Conservation (phyloP, 2,113 vertebrate genomes). For the Melanotaenia duboulayi region DNA sequence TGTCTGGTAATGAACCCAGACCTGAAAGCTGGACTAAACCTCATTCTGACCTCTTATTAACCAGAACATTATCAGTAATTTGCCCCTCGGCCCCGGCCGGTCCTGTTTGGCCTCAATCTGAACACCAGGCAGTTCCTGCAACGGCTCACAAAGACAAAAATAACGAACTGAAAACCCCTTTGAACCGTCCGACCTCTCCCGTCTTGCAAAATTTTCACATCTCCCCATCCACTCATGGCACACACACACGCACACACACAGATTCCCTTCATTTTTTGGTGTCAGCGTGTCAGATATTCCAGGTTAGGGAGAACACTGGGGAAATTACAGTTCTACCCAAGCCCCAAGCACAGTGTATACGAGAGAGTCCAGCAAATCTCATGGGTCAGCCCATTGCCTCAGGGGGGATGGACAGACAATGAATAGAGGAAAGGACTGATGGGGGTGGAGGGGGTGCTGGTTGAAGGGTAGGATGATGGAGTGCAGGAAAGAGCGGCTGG, state of each 20-base stretch:
- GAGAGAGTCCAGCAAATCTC: constrained; percentile 47
- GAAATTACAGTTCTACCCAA: constrained; percentile 73
- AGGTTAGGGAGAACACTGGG: constrained; percentile 76
- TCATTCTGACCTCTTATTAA: constrained; percentile 14
- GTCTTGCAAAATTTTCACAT: constrained; percentile 56
- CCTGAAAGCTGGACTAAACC: not conserved
- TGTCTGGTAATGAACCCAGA: not conserved
- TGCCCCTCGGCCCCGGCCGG: constrained; percentile 6
- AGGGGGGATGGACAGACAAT: constrained; percentile 71
- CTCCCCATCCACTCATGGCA: constrained; percentile 30
- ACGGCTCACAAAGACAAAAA: constrained; percentile 47
- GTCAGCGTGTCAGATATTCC: constrained; percentile 76
- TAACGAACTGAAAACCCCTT: constrained; percentile 22
- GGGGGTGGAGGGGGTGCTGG: not conserved
- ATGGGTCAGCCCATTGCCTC: constrained; percentile 50
- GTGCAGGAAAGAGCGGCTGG: constrained; percentile 52
- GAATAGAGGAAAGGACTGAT: constrained; percentile 47
- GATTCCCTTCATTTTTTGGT: constrained; percentile 33
- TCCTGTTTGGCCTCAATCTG: constrained; percentile 1
- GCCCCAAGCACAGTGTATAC: constrained; percentile 54
- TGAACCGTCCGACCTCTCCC: constrained; percentile 11
- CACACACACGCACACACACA: constrained; percentile 26
- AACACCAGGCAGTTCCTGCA: constrained; percentile 19
- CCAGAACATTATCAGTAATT: constrained; percentile 18
- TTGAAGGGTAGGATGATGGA: constrained; percentile 54